Base-by-base conservation (phyloP, 92 coral and sea anemone species). In the Epizoanthus illoricatus region DNA sequence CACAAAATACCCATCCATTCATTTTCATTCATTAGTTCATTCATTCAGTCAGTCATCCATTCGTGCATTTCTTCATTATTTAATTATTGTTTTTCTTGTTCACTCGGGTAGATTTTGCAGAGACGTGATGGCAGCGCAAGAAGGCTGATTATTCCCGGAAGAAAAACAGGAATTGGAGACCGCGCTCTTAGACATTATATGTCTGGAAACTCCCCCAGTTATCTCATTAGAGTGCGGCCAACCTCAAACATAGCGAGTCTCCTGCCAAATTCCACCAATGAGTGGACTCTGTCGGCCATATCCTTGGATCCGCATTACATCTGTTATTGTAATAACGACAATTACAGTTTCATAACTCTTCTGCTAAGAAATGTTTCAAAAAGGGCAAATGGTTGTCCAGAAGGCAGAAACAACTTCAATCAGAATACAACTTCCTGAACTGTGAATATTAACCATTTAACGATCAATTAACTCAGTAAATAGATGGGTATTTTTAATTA, bases 81-180 rank as follows among this genome's bases (percentile, higher is more conserved):
- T 18, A 21, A 2, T 10, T 64, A 2, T 19, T 64, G 5, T 28
- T 12, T 70, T 39, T 21, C 11, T 19, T 11, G 20, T 41, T 6
- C 58, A 23, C 36, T 71, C n/a, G n/a, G 54, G 23, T 18, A 71
- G 24, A 42, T 71, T 71, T 68, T 68, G 23, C 13, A 23, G 5
- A 49, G 71, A 78, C 82, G 82, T 78, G 82, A 78, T 63, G 82
- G 82, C 82, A 78, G 82, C 16, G 23, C 59, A 78, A 78, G 62
- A 16, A 59, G 57, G 36, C 49, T 12, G 21, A 60, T 49, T 45
- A 78, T 75, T 56, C 71, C 71, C 82, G 82, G 59, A 42, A 63
- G 82, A 63, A 40, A 4, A 21, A 45, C 82, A 45, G 82, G 82
- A 78, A 78, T 20, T 28, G 43, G 17, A 1, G 60, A 21, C 69